These are phyloP conservation scores for Actenoides lindsayi DNA, from an alignment of 2,113 vertebrate genomes.

Conservation along the genomic window DNA sequence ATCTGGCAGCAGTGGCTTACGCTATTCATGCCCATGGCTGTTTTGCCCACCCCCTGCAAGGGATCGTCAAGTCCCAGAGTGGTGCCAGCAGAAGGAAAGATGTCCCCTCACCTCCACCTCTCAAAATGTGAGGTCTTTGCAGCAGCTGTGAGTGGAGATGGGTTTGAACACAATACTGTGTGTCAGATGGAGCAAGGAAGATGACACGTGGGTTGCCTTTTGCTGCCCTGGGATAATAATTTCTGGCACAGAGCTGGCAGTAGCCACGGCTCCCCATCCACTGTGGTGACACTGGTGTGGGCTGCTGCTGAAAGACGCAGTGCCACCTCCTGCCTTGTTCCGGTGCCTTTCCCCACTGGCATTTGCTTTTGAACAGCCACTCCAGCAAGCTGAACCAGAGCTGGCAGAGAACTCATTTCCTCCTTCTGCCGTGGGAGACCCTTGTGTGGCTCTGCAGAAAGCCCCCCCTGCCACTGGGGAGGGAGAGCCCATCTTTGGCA, in stretches of 20 bases:
- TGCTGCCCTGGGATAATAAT: not conserved
- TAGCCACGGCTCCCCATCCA: accelerated
- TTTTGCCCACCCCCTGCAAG: not conserved
- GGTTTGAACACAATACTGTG: accelerated
- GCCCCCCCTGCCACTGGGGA: not conserved
- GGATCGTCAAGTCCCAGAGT: accelerated
- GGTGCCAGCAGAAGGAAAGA: not conserved
- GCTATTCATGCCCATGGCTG: accelerated
- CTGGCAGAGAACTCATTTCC: not conserved
- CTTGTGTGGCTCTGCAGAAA: not conserved
- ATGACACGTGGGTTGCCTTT: not conserved
- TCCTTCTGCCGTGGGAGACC: not conserved
- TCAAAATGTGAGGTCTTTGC: not conserved
- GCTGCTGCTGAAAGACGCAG: not conserved
- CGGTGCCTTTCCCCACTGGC: not conserved
- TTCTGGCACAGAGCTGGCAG: not conserved
- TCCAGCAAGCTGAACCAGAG: not conserved
- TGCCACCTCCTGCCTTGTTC: not conserved
- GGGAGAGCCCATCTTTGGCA: not conserved
- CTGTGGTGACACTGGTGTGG: not conserved
- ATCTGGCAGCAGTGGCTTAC: not conserved
- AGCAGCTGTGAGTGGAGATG: not conserved
- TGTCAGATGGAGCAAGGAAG: not conserved
- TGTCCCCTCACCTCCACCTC: not conserved
- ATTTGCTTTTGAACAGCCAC: not conserved